Base-by-base conservation (phyloP, 2,797 vertebrate species). In the Galaxias olidus region DNA sequence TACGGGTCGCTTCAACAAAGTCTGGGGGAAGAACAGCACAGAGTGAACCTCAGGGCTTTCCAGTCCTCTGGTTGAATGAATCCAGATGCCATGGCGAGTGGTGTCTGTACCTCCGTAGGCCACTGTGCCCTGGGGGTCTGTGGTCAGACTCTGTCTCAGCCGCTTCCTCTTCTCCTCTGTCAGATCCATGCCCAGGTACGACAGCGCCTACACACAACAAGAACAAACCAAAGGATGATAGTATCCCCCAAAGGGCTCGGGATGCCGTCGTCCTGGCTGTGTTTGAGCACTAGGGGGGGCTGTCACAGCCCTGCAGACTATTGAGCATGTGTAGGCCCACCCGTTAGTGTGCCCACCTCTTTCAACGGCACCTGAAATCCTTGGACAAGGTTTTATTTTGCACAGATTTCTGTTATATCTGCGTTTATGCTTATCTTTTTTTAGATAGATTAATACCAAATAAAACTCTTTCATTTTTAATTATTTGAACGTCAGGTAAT, bases 41-140 rank as follows among this genome's bases (percentile, higher is more conserved):
- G 30, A 30, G 30, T 30, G 30, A 30, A 2, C 30, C 30, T 30
- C 30, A 2, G 2, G 30, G 30, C 30, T 30, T 30, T 30, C 30
- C 30, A 30, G 30, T 3, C 30, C 3, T 30, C 30, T 30, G 6
- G 30, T 30, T 6, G 2, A 30, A 30, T 30, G 11, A 57, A 45
- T 19, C 15, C 18, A 18, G 17, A 53, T 15, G 17, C 51, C 18
- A 11, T 9, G 17, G 51, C 55, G 18, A 18, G 50, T 13, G 7
- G 6, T 1, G 4, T 10, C 4, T 81, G 81, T 66, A 96, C 95
- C 95, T 90, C 94, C 94, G 0, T 94, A 97, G 10, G 94, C 91
- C 77, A 96, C 93, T 0, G 94, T 96, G 59, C 95, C 95, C 83
- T 95, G 95, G 0, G 91, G 93, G 84, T 97, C 95, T 0, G 91